Conservation (phyloP, 1,140 invertebrate genomes). For the Triops longicaudatus region DNA sequence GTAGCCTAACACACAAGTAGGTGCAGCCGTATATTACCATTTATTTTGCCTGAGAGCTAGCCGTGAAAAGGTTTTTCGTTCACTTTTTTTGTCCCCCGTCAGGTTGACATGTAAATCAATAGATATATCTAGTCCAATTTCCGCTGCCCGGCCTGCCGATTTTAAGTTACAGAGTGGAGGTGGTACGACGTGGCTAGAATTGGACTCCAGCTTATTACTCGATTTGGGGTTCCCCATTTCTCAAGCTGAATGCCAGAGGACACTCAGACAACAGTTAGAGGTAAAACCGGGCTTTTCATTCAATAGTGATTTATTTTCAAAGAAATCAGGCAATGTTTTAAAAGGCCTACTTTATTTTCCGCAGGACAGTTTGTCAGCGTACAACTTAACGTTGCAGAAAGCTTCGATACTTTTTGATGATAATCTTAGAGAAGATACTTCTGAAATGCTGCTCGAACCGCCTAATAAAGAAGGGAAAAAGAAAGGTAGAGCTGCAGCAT, state of each 20-base stretch:
- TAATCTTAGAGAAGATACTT: constrained; percentile 46
- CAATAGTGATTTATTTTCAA: neutral
- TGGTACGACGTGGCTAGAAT: constrained; percentile 49
- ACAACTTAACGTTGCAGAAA: constrained; percentile 43
- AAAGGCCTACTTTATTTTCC: constrained; percentile 1
- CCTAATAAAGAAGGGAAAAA: constrained; percentile 49
- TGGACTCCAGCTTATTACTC: constrained; percentile 60
- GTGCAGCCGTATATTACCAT: neutral
- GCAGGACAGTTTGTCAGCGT: constrained; percentile 5
- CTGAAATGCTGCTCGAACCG: constrained; percentile 44
- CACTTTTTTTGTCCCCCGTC: constrained; percentile 26
- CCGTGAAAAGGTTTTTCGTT: neutral
- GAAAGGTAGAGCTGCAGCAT: constrained; percentile 42
- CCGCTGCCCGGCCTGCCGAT: constrained; percentile 37
- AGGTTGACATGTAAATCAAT: constrained; percentile 38
- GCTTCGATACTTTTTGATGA: constrained; percentile 48
- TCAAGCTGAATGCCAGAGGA: constrained; percentile 46
- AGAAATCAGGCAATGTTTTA: constrained; percentile 31
- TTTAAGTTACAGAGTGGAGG: constrained; percentile 36
- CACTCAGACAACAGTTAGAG: constrained; percentile 56
- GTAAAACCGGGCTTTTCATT: constrained; percentile 38
- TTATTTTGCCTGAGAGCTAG: constrained; percentile 1
- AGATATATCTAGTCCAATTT: constrained; percentile 34
- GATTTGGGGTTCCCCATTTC: constrained; percentile 54
- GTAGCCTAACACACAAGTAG: constrained; percentile 23